phyloP scores from a whole-genome alignment of 2,113 vertebrate species.

The Pyrgilauda ruficollis region DNA sequence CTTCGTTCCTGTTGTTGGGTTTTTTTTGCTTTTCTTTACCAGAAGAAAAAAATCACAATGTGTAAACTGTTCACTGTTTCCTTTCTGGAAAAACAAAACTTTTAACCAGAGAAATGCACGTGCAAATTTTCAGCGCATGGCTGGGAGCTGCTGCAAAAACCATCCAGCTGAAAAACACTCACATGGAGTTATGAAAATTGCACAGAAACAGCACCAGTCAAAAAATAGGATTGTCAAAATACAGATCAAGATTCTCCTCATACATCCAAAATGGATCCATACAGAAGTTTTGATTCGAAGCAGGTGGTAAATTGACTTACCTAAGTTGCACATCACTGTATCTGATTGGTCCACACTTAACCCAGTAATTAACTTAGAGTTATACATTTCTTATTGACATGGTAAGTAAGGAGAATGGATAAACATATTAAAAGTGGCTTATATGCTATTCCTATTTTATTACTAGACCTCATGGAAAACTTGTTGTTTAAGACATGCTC shows the following conservation, averaged over 20 bases:
- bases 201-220: background rate
- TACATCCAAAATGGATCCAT: background rate
- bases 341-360: background rate
- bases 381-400: background rate
- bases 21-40: background rate
- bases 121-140: background rate
- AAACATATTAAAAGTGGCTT: background rate
- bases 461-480: background rate
- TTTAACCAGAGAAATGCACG: background rate
- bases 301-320: background rate
- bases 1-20: background rate
- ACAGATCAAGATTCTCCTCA: background rate
- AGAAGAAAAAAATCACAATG: background rate
- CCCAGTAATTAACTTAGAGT: background rate
- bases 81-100: background rate
- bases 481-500: background rate
- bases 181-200: background rate
- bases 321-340: background rate
- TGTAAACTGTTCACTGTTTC: background rate
- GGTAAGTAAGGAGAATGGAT: background rate
- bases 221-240: background rate
- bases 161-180: background rate
- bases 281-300: background rate
- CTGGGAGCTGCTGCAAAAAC: background rate
- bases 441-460: background rate